Evolutionary conservation across 2,888 invertebrate genomes (phyloP), one percentile per base, ranked within the genome.

Genomic region (Sesamia inferens): DNA sequence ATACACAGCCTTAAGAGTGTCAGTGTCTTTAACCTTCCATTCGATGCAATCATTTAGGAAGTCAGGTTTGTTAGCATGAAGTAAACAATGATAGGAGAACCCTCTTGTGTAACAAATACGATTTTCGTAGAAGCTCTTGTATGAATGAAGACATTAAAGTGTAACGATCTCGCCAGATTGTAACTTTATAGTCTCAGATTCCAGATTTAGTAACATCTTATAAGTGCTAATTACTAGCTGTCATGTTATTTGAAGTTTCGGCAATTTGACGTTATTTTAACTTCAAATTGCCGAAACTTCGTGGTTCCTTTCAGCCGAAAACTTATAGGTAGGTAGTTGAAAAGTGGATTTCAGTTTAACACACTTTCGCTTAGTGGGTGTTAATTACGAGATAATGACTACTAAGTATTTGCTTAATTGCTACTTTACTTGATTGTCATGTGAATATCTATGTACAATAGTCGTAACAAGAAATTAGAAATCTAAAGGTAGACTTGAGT

Each of bases 241-340:
- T 78, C 57, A 54, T 31, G 31, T 31, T 31, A 31, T 3, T 31
- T 31, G 31, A 31, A 31, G 31, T 31, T 31, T 31, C 31, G 31
- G 31, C 31, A 31, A 31, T 31, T 31, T 31, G 31, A 31, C 31
- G 31, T 31, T 31, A 31, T 31, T 31, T 31, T 31, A 31, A 31
- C 57, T 6, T 61, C 42, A 71, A 82, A n/a, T 68, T 54, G 61
- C n/a, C 16, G 31, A 51, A 79, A 71, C 67, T 68, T 64, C 6
- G 63, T 63, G 67, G 62, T 67, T 42, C 64, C 54, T 51, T 39
- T n/a, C 39, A 44, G 2, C 51, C 10, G 16, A 42, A 42, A 63
- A 44, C 57, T 70, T 47, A 44, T 14, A 22, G n/a, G n/a, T 6
- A 10, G 13, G 2, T 71, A n/a, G 59, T 24, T 51, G 24, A 24